Evolutionary conservation across 2,113 vertebrate species (phyloP), one percentile per base, ranked within the genome.

Genomic region (Rhipidura dahli): DNA sequence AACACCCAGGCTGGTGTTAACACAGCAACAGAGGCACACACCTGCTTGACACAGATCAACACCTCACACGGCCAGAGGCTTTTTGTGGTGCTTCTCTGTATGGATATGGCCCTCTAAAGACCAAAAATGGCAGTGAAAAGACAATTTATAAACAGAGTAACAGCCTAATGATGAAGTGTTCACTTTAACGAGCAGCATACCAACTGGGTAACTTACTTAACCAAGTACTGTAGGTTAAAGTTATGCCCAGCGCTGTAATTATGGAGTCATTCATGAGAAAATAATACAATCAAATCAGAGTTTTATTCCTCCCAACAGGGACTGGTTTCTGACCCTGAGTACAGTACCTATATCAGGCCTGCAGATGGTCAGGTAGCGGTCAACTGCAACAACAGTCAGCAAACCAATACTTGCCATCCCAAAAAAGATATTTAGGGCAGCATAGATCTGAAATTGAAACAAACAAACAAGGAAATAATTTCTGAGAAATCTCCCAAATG

Each of bases 391-490:
- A 50, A 99, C 99, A 9, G 98, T 99, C 87, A 99, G 98, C 77
- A 99, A 98, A 57, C 99, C 99, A 53, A 99, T 99, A 90, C 99
- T 99, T 2, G 99, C 98, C 99, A 99, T 99, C 49, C 99, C 99
- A 84, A 99, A 99, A 96, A 99, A 99, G 91, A 99, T 99, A 97
- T 99, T 99, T 84, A 99, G 96, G 66, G 99, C 99, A 75, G 99
- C 99, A 93, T 99, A 99, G 90, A 99, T 98, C 99, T 99, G 97
- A 85, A 98, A 97, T 80, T 23, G 45, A 94, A 97, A 84, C 66
- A 76, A 51, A 80, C 11, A 60, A 56, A 54, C 9, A 91, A 53
- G 30, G 30, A 63, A 61, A 31, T 23, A 31, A 27, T 23, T 86
- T 78, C 44, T 71, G 49, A 70, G 14, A 53, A 72, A 83, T 54